These are phyloP conservation scores for Cuculus canorus DNA, from an alignment of 2,797 vertebrate species.

Conservation along the genomic window DNA sequence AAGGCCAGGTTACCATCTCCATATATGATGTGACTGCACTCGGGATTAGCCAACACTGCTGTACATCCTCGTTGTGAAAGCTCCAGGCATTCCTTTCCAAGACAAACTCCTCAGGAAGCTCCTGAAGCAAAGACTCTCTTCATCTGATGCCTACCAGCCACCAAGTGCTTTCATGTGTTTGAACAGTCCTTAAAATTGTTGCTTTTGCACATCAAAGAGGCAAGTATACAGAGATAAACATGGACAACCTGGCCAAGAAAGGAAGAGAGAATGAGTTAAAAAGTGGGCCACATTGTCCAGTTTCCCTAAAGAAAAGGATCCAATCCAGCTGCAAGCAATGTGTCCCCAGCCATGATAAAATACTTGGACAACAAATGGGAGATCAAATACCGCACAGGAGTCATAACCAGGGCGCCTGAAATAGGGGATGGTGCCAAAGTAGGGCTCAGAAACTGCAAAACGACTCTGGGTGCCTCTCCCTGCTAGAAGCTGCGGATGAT, in stretches of 20 bases:
- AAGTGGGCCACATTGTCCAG: neutral
- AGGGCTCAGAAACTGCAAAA: neutral
- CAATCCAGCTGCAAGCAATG: fast-evolving
- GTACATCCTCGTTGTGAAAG: fast-evolving
- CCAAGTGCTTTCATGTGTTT: neutral
- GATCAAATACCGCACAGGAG: neutral
- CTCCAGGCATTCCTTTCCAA: neutral
- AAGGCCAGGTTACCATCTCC: neutral
- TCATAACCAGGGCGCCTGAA: neutral
- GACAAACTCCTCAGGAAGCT: neutral
- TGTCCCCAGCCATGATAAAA: neutral
- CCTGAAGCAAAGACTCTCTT: neutral
- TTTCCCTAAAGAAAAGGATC: neutral
- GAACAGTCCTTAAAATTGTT: neutral
- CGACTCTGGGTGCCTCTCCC: neutral
- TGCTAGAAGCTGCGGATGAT: neutral
- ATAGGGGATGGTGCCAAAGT: neutral
- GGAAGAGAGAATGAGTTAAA: neutral
- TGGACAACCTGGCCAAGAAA: neutral
- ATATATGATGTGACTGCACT: fast-evolving
- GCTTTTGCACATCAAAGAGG: neutral
- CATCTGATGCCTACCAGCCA: neutral
- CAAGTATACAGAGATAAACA: fast-evolving
- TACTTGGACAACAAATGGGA: neutral
- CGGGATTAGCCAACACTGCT: neutral